phyloP scores from a whole-genome alignment of 1,140 invertebrate genomes.

The Paralvinella palmiformis region DNA sequence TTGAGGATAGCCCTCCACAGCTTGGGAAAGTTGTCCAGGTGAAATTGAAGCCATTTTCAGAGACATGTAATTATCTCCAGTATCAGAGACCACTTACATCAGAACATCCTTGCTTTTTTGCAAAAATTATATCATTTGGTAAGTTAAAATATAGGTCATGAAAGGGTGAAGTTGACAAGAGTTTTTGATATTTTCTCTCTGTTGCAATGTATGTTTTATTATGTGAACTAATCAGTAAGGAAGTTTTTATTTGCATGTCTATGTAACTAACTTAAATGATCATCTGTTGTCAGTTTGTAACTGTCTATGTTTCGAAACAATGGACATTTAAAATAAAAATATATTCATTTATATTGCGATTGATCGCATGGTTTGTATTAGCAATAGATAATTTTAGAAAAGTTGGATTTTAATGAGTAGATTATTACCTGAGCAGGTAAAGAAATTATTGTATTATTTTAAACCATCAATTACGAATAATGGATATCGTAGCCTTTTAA shows the following conservation, averaged over 20 bases:
- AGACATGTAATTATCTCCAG: conserved; percentile 44
- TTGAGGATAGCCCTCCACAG: conserved; percentile 31
- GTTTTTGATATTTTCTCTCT: background rate
- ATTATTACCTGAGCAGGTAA: too few relatives aligned
- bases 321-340: too few relatives aligned
- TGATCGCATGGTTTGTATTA: too few relatives aligned
- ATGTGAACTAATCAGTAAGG: background rate
- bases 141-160: conserved; percentile 18
- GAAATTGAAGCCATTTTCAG: conserved; percentile 36
- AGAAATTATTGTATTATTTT: too few relatives aligned
- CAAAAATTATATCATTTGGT: conserved; percentile 40
- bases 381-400: too few relatives aligned
- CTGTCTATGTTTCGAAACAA: too few relatives aligned
- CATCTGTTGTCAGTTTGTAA: background rate
- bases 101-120: conserved; percentile 45
- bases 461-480: too few relatives aligned
- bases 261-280: background rate
- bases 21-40: conserved; percentile 39
- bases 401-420: too few relatives aligned
- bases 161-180: background rate
- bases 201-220: too few relatives aligned
- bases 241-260: background rate
- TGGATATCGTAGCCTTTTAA: too few relatives aligned
- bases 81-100: conserved; percentile 35
- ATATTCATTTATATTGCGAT: too few relatives aligned